Conservation (phyloP, 2,888 invertebrate species). For the Coenonympha glycerion region DNA sequence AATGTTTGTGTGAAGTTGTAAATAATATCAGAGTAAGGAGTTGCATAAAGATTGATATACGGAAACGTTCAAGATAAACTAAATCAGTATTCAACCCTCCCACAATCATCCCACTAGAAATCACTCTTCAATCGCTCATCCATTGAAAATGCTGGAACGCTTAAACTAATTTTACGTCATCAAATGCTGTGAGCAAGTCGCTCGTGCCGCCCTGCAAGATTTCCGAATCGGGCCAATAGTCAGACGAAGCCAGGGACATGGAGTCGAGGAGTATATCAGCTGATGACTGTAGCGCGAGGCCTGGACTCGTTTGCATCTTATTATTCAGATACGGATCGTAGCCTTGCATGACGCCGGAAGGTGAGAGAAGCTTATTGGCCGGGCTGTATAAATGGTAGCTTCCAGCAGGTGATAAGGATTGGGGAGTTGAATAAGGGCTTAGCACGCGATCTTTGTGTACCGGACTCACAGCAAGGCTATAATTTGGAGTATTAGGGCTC, state of each 20-base stretch:
- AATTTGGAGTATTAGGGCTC: constrained; percentile 51
- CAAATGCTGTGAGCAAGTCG: constrained; percentile 59
- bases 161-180: constrained; percentile 61
- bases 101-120: constrained; percentile 29
- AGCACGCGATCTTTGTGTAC: constrained; percentile 50
- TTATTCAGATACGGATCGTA: constrained; percentile 61
- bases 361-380: constrained; percentile 47
- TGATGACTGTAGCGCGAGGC: constrained; percentile 42
- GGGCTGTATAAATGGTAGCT: constrained; percentile 55
- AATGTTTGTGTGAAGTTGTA: constrained; percentile 43
- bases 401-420: constrained; percentile 57
- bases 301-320: constrained; percentile 64
- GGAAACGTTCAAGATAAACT: constrained; percentile 28
- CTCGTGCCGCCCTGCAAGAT: constrained; percentile 53
- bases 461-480: constrained; percentile 61
- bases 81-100: constrained; percentile 18
- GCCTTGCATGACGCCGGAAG: constrained; percentile 48
- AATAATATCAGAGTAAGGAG: constrained; percentile 19
- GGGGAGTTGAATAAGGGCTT: constrained; percentile 61
- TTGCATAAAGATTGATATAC: neutral
- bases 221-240: constrained; percentile 61
- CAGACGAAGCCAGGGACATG: constrained; percentile 44
- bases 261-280: constrained; percentile 51
- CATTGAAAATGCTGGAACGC: constrained; percentile 34
- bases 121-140: constrained; percentile 22